These are phyloP conservation scores for Caenorhabditis imperialis DNA, from an alignment of 2,888 invertebrate genomes.

Conservation along the genomic window DNA sequence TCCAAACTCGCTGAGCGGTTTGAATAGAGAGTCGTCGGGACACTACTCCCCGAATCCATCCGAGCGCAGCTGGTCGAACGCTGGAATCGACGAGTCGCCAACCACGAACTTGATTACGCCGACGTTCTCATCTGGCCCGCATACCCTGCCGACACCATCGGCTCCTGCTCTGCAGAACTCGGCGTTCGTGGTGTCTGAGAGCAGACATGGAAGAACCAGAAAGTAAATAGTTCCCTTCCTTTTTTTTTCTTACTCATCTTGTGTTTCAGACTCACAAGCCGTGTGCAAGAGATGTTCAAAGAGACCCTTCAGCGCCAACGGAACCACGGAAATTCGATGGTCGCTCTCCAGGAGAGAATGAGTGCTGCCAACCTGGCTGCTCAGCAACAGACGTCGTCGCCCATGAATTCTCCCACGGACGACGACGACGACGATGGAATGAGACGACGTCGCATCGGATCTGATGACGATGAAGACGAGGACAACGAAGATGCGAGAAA, in stretches of 20 bases:
- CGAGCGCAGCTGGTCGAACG: conserved; percentile 57
- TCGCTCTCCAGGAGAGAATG: conserved; percentile 38
- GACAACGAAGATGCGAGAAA: conserved; percentile 58
- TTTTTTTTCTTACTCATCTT: no score
- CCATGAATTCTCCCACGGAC: conserved; percentile 5
- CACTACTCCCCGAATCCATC: conserved; percentile 57
- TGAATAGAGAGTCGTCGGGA: conserved; percentile 34
- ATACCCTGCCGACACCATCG: conserved; percentile 22
- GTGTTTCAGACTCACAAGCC: conserved; percentile 70
- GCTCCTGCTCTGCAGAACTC: conserved; percentile 57
- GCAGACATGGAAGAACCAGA: conserved; percentile 74
- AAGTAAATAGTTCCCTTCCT: no score
- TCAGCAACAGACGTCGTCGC: conserved; percentile 7
- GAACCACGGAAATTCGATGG: conserved; percentile 47
- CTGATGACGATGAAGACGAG: conserved; percentile 47
- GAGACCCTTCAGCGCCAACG: conserved; percentile 65
- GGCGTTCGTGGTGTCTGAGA: conserved; percentile 69
- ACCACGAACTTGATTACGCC: conserved; percentile 13
- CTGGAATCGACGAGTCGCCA: conserved; percentile 39
- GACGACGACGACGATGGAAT: conserved; percentile 22
- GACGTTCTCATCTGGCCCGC: conserved; percentile 34
- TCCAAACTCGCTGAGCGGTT: conserved; percentile 1
- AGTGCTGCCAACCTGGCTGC: conserved; percentile 23
- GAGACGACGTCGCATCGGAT: not conserved
- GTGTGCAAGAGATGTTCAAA: conserved; percentile 77